A percentile compares a stretch with the other conserved stretches of the same genome.
phyloP scores from a whole-genome alignment of 2,797 vertebrate genomes.

The Vireo griseus region DNA sequence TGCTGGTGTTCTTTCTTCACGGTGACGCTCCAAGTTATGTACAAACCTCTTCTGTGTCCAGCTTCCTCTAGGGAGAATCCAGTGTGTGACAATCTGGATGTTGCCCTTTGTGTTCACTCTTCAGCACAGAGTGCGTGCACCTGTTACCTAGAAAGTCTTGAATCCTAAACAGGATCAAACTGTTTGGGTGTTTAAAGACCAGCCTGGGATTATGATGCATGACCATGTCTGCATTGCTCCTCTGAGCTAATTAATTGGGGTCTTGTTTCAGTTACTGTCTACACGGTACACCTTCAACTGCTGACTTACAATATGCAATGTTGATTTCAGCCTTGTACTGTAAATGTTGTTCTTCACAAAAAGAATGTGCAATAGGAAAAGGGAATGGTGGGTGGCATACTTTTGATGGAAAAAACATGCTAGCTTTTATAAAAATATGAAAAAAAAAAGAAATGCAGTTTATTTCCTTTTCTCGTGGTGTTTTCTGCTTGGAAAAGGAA shows the following conservation, averaged over 20 bases:
- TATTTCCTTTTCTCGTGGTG: neutral
- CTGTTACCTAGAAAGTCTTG: conserved; percentile 27
- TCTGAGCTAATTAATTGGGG: conserved; percentile 9
- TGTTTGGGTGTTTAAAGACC: conserved; percentile 9
- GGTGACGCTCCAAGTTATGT: neutral
- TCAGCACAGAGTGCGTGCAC: neutral
- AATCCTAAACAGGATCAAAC: conserved; percentile 31
- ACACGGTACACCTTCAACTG: conserved; percentile 55
- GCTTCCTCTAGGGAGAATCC: conserved; percentile 36
- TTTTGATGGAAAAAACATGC: neutral
- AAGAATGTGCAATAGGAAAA: conserved; percentile 60
- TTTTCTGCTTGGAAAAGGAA: conserved; percentile 11
- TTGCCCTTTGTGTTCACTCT: neutral
- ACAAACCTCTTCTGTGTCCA: neutral
- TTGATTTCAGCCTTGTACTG: conserved; percentile 64
- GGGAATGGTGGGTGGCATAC: neutral
- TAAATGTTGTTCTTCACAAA: conserved; percentile 57
- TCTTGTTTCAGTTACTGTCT: conserved; percentile 65
- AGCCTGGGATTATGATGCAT: neutral
- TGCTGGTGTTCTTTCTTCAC: conserved; percentile 1
- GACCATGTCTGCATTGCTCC: neutral
- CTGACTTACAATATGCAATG: conserved; percentile 62
- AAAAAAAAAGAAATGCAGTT: neutral
- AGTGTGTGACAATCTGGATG: neutral
- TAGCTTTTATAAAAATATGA: neutral